Conservation (phyloP, 2,888 invertebrate species). For the Nineta flava region DNA sequence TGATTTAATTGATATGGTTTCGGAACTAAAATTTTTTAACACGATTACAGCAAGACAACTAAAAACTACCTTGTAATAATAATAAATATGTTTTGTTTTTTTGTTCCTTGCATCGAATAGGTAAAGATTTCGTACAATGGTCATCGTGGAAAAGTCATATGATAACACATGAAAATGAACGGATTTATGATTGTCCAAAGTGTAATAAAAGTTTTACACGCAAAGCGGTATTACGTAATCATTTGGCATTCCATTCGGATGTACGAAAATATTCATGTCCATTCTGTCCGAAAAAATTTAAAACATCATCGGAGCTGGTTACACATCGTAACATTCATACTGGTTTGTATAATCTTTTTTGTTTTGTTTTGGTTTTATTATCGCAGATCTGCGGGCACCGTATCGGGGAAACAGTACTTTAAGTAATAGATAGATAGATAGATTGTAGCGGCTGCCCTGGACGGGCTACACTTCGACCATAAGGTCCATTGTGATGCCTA, state of each 20-base stretch:
- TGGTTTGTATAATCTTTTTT: neutral
- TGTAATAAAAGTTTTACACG: neutral
- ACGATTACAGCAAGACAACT: too few species aligned
- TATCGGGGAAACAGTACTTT: too few species aligned
- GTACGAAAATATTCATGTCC: constrained; percentile 2
- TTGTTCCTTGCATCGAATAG: too few species aligned
- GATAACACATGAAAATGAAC: neutral
- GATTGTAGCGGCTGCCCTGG: too few species aligned
- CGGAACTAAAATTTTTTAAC: too few species aligned
- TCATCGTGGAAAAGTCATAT: constrained; percentile 1
- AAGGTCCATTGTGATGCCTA: neutral
- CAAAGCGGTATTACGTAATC: neutral
- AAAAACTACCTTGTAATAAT: too few species aligned
- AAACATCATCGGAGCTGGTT: neutral
- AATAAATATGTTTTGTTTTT: too few species aligned
- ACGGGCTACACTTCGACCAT: too few species aligned
- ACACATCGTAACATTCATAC: constrained; percentile 2
- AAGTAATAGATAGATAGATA: too few species aligned
- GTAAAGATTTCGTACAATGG: constrained; percentile 2
- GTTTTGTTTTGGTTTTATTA: too few species aligned
- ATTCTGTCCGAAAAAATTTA: neutral
- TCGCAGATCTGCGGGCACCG: too few species aligned
- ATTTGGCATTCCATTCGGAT: neutral
- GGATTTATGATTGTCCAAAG: neutral
- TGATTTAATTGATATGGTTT: too few species aligned